Evolutionary conservation across 2,888 invertebrate species (phyloP), one percentile per base, ranked within the genome.

Genomic region (Sipha maydis): DNA sequence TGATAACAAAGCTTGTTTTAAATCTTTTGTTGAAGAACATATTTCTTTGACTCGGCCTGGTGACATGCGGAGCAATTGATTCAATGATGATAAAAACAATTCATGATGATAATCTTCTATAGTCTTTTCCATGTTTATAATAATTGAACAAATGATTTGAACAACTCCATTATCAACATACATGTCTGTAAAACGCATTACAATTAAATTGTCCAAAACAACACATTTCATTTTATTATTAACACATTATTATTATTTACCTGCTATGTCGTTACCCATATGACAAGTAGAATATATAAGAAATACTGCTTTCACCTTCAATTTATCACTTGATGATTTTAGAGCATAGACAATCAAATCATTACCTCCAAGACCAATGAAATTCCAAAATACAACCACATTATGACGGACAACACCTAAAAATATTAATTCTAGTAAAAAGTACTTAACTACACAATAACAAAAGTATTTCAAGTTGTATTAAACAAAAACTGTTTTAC

Each of bases 401-500:
- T 67, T 82, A 3, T 88, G 19, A 41, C 88, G 88, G 5, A 88
- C 48, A 48, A 80, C n/a, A 48, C 82, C 88, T 88, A 25, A 11
- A 8, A n/a, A 11, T 25, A 28, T 31, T 5, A 28, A 56, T 21
- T 21, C n/a, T 28, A n/a, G n/a, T n/a, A n/a, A n/a, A n/a, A n/a
- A n/a, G n/a, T n/a, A n/a, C n/a, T n/a, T n/a, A n/a, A n/a, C n/a
- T 61, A 19, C 61, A 61, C 61, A 21, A 4, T 56, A 61, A 61
- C 7, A 61, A 38, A 1, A 38, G 4, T 38, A 28, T 17, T 28
- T 28, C 3, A 71, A 28, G 28, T 17, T 7, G 28, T 2, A 28
- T 7, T 67, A 67, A 67, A 25, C n/a, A n/a, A 67, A 31, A 71
- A 71, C 1, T 0, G 25, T 93, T 95, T 94, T 92, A 95, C 97